Conservation (phyloP, 2,888 invertebrate species). For the Agrochola lychnidis region DNA sequence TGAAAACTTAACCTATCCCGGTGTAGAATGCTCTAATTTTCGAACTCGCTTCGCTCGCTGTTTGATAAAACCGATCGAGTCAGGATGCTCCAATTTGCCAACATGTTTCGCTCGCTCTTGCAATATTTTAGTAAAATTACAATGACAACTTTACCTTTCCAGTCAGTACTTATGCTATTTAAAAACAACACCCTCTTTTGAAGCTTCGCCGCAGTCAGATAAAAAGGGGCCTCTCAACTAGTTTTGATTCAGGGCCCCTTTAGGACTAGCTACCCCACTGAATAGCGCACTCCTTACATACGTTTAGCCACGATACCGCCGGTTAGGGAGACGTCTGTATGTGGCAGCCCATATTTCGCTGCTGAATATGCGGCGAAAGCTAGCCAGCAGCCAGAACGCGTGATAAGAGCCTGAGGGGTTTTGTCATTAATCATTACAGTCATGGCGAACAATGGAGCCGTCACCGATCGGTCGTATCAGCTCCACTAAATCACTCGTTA, state of each 20-base stretch:
- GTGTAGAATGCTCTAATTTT: too few species aligned
- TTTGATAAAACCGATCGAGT: too few species aligned
- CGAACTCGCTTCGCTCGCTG: too few species aligned
- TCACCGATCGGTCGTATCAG: slow-evolving; percentile 87
- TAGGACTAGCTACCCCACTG: neutral
- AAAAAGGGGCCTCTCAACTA: too few species aligned
- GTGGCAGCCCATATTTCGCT: neutral
- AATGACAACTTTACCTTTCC: neutral
- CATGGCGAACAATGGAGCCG: slow-evolving; percentile 91
- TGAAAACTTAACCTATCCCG: neutral
- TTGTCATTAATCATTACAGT: slow-evolving; percentile 73
- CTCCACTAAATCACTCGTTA: slow-evolving; percentile 83
- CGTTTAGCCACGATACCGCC: too few species aligned
- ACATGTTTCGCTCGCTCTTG: neutral
- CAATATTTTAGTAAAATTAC: neutral
- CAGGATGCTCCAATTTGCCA: too few species aligned
- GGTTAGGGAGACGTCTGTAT: neutral
- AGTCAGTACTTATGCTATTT: neutral
- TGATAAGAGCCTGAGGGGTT: neutral
- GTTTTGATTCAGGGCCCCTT: too few species aligned
- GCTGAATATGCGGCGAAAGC: neutral
- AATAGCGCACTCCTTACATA: neutral
- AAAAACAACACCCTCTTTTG: too few species aligned
- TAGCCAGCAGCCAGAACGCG: neutral
- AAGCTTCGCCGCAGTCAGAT: too few species aligned